Percentiles rank a stretch among this genome's conserved stretches.
phyloP scores from a whole-genome alignment of 2,888 invertebrate genomes.

The Gymnocheta viridis region DNA sequence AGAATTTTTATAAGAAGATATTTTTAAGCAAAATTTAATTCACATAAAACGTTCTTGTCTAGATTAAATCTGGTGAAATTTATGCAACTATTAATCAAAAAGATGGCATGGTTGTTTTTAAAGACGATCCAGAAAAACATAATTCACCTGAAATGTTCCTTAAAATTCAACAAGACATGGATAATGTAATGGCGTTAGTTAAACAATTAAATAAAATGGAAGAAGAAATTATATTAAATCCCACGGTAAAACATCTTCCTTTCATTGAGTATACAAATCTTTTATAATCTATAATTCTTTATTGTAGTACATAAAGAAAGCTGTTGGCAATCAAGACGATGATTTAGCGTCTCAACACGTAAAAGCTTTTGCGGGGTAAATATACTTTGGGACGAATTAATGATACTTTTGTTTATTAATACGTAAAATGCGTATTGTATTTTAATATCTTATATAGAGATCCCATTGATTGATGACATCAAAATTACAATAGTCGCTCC shows the following conservation, averaged over 20 bases:
- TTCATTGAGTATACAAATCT: neutral
- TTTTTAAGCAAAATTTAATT: neutral
- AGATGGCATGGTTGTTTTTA: slow-evolving; percentile 98
- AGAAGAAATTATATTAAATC: slow-evolving; percentile 95
- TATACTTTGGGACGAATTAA: no score
- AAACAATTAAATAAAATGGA: slow-evolving; percentile 96
- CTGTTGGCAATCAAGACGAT: slow-evolving; percentile 85
- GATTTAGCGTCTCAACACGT: slow-evolving; percentile 82
- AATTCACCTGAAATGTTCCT: slow-evolving; percentile 94
- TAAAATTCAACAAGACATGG: slow-evolving; percentile 92
- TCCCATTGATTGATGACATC: slow-evolving; percentile 80
- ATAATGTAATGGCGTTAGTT: slow-evolving; percentile 92
- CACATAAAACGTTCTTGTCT: neutral
- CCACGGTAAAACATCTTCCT: slow-evolving; percentile 84
- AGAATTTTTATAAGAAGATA: neutral
- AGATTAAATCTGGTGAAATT: slow-evolving; percentile 98
- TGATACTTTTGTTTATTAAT: neutral
- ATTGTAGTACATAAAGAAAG: slow-evolving; percentile 85
- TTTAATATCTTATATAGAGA: slow-evolving; percentile 74
- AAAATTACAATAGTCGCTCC: slow-evolving; percentile 51
- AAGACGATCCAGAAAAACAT: slow-evolving; percentile 97
- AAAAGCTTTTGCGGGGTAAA: slow-evolving; percentile 80
- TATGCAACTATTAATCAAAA: slow-evolving; percentile 98
- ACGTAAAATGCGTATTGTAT: neutral
- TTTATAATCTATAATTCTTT: neutral